Base-by-base conservation (phyloP, 2,113 vertebrate genomes). In the Laticauda colubrina region DNA sequence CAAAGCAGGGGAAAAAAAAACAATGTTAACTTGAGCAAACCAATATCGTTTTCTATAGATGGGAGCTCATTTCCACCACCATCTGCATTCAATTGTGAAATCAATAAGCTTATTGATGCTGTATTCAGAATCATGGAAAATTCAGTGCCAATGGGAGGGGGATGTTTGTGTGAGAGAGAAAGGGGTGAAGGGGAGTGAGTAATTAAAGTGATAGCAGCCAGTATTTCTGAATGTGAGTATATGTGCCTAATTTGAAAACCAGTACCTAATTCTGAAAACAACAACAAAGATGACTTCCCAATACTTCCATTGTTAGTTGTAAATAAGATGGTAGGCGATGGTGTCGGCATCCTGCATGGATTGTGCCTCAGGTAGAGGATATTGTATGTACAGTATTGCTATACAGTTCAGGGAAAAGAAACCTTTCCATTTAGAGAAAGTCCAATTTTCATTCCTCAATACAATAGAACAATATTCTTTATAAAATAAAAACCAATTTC, bases 81-180 rank as follows among this genome's bases (percentile, higher is more conserved):
- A 92, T 34, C 95, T 94, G 94, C 95, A 96, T 94, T 89, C 94
- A 61, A 69, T 95, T 97, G 96, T 95, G 96, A 97, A 96, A 96
- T 54, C 57, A 39, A 34, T 92, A 93, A 95, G 96, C 94, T 96
- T 93, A 95, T 97, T 93, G 89, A 95, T 39, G 0, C 96, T 96
- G 96, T 94, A 96, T 97, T 95, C 75, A 8, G 96, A 97, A 97
- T 96, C 18, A 10, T 21, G 95, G 96, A 96, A 93, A 95, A 95
- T 96, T 96, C 97, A 97, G 95, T 96, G 95, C 96, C 95, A 95
- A 96, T 95, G 0, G 85, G 26, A 56, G 34, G 18, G 75, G 34
- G 34, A 69, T 69, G 2, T 69, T 29, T n/a, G n/a, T 15, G 29
- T 69, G 95, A 95, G 95, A 95, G 24, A 51, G 24, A 2, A 23